Evolutionary conservation across 2,113 vertebrate species (phyloP).

Genomic region (Phrynocephalus versicolor): DNA sequence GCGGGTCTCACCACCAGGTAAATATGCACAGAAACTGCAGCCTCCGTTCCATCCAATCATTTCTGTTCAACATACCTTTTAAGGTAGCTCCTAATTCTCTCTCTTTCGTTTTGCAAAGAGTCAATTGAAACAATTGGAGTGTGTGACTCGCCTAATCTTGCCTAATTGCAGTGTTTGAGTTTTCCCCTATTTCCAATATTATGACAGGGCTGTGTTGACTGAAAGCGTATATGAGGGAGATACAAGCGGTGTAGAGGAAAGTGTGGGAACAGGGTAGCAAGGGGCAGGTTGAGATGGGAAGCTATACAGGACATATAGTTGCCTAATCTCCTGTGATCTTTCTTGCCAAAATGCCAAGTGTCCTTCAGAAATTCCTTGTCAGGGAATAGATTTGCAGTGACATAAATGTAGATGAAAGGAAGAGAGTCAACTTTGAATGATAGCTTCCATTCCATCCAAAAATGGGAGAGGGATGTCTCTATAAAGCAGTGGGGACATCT

Average conservation of each 20-base stretch:
- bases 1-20: background rate
- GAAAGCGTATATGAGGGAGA: background rate
- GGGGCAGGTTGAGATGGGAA: background rate
- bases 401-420: background rate
- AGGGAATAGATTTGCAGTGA: slow-evolving; percentile 4
- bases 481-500: too few relatives aligned
- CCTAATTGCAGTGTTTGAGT: background rate
- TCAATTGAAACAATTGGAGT: background rate
- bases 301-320: background rate
- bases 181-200: slow-evolving; percentile 29
- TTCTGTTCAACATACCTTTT: background rate
- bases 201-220: slow-evolving; percentile 5
- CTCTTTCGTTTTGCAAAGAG: background rate
- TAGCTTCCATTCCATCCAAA: background rate
- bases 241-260: background rate
- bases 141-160: background rate
- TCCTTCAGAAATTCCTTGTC: slow-evolving; percentile 2
- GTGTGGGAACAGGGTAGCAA: background rate
- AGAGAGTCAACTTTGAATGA: slow-evolving; percentile 8
- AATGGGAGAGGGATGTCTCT: background rate
- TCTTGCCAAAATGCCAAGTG: background rate
- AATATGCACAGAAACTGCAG: background rate
- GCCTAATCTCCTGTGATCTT: background rate
- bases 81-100: background rate
- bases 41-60: background rate